Base-by-base conservation (phyloP, 2,113 vertebrate species). In the Mus pahari region DNA sequence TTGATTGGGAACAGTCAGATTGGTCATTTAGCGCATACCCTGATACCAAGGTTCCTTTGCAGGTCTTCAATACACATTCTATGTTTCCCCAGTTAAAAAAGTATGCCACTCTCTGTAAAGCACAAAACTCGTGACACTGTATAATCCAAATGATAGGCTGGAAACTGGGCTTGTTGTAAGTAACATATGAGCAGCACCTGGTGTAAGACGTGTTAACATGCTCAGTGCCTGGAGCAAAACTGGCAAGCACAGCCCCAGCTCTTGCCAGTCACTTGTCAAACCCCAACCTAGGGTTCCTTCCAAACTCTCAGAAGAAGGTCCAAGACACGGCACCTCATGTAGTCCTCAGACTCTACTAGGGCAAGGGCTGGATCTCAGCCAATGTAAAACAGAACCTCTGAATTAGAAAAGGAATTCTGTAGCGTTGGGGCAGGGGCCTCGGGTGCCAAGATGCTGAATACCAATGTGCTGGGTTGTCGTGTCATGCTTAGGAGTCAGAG, bases 181-280 rank as follows among this genome's bases (percentile, higher is more conserved):
- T 92, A 94, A 91, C 45, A 20, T 90, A 50, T 95, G 94, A 96
- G 88, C 97, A 93, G 62, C 82, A 93, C 95, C 90, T 96, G 92
- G 62, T 95, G 9, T 96, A 36, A 91, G 96, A 89, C 82, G 90
- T 91, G 74, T 97, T 97, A 75, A 92, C 91, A 83, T 33, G 71
- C 9, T 98, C 86, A 60, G 96, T 78, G 90, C 81, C 94, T 89
- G 71, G 42, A 96, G 96, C 58, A 24, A 83, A 83, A 60, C 75
- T 98, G 97, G 89, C 96, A 91, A 36, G 92, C 5, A 2, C 50
- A 86, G 74, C 87, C 24, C 81, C 84, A 92, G 0, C 97, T 94
- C 96, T 77, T 98, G 97, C 95, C 96, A 98, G 20, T 82, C 97
- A 78, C 55, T 97, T 97, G 96, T 97, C 81, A 96, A 95, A 94